Evolutionary conservation across 2,113 vertebrate genomes (phyloP).

Genomic region (human (Homo sapiens)): GRCh38 chr12:91649501-91650000

Average conservation of each 20-base stretch:
- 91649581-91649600: neutral
- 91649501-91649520: neutral
- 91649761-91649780: neutral
- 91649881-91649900: neutral
- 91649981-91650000: neutral
- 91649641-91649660: neutral
- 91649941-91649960: too few species aligned
- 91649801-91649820: neutral
- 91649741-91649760: neutral
- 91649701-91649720: neutral
- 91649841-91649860: neutral
- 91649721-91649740: neutral
- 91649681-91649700: neutral
- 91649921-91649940: neutral
- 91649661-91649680: neutral
- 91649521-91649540: neutral
- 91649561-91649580: neutral
- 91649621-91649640: neutral
- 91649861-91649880: neutral
- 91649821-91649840: neutral
- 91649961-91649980: neutral
- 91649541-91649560: constrained; percentile 37
- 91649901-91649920: neutral
- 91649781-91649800: neutral
- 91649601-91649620: neutral